Evolutionary conservation across 2,797 vertebrate genomes (phyloP), one percentile per base, ranked within the genome.

Genomic region (Yasuhikotakia modesta): DNA sequence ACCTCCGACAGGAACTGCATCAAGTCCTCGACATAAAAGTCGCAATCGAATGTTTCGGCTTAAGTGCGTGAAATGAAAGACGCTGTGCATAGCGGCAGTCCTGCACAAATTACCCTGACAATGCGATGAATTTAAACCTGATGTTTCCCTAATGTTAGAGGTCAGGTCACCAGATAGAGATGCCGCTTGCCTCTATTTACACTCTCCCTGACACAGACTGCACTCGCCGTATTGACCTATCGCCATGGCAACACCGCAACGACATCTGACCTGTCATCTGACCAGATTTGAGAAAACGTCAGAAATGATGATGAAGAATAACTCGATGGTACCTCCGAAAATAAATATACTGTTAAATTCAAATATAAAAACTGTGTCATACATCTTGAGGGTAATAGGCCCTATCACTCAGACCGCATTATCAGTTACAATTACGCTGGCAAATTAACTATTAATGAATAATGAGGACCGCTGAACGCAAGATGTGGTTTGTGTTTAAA

Each of bases 401-500:
- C 57, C 58, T 53, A n/a, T 65, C 48, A 57, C 35, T 64, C 58
- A 63, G 55, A 52, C 55, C 17, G 21, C 14, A 73, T 46, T 19
- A 71, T 78, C 60, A 64, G 22, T 65, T 64, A 71, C 68, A 78
- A 78, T 78, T 71, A 78, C 17, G 0, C 48, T 78, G 58, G 48
- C 60, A 65, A 78, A 78, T 78, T 0, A 78, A 65, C 68, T 71
- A 55, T 78, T 78, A 71, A 78, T 65, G 76, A 64, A 65, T 55
- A 78, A 78, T 65, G 68, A 78, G 64, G 58, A 64, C 76, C 68
- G 53, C 21, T 64, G 35, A 70, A 78, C 68, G 65, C 68, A 55
- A 57, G 48, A 53, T 19, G 60, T 30, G 60, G 68, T 46, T 78
- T 53, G 68, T 64, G 24, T 46, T 70, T 78, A 78, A 71, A 71